A percentile compares a stretch with the other conserved stretches of the same genome.
Conservation (phyloP, 2,888 invertebrate genomes). For the Colletes collaris region DNA sequence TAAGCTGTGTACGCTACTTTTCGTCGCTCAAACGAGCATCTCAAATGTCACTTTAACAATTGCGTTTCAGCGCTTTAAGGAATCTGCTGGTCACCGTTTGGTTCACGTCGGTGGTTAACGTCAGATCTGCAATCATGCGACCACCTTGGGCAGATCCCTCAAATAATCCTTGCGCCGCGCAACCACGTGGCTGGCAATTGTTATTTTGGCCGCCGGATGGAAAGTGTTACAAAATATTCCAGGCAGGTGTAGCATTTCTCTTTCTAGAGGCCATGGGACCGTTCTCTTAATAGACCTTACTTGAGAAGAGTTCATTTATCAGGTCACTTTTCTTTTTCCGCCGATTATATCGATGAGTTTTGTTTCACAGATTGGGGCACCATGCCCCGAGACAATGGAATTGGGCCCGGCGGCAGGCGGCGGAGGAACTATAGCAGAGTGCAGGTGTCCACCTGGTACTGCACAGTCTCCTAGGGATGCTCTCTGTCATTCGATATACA, state of each 20-base stretch:
- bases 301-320: background rate
- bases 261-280: constrained; percentile 18
- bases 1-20: too few relatives aligned
- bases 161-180: constrained; percentile 91
- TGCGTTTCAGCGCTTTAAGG: constrained; percentile 72
- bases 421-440: constrained; percentile 88
- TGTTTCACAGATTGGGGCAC: constrained; percentile 86
- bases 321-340: background rate
- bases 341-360: background rate
- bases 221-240: constrained; percentile 94
- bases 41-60: background rate
- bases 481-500: constrained; percentile 90
- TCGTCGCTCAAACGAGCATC: too few relatives aligned
- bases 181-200: constrained; percentile 93
- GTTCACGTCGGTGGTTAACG: constrained; percentile 70
- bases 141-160: constrained; percentile 94
- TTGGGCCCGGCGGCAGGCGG: constrained; percentile 87
- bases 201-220: constrained; percentile 93
- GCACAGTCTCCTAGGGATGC: constrained; percentile 89
- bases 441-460: constrained; percentile 92
- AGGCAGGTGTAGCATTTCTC: constrained; percentile 83
- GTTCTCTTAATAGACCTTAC: constrained; percentile 19
- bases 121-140: constrained; percentile 88
- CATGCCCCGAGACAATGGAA: constrained; percentile 94
- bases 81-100: constrained; percentile 63